Evolutionary conservation across 2,797 vertebrate species (phyloP).

Genomic region (Cichlasoma orientale): DNA sequence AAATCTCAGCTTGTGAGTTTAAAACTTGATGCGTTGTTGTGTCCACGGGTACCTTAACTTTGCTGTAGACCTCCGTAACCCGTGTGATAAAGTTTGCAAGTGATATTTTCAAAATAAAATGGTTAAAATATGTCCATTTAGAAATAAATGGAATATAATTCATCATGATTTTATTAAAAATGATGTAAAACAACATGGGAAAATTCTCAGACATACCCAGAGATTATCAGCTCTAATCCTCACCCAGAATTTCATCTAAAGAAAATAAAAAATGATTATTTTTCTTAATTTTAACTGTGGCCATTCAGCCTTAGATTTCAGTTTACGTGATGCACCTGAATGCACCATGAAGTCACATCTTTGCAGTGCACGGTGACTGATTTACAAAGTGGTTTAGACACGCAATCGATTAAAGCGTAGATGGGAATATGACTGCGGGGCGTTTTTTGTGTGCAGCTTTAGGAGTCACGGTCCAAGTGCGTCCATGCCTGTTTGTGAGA

Average conservation of each 20-base stretch:
- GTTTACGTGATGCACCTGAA: background rate
- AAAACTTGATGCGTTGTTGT: background rate
- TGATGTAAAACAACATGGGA: background rate
- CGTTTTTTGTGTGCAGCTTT: background rate
- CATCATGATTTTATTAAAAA: accelerated
- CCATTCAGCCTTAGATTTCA: background rate
- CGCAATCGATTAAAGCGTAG: background rate
- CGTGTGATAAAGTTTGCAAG: background rate
- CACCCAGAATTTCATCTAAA: background rate
- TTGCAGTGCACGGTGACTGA: accelerated
- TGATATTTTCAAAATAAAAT: accelerated
- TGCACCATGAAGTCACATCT: background rate
- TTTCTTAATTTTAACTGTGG: background rate
- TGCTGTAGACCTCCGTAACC: background rate
- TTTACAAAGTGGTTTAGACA: background rate
- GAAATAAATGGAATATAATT: background rate
- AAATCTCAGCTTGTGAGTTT: background rate
- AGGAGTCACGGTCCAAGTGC: background rate
- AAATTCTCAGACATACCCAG: background rate
- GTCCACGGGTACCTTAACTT: background rate
- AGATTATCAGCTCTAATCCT: too few relatives aligned
- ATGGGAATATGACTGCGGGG: background rate
- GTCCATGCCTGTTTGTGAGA: background rate
- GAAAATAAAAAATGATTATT: too few relatives aligned
- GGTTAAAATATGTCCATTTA: accelerated